A percentile compares a stretch with the other conserved stretches of the same genome.
Evolutionary conservation across 2,888 invertebrate genomes (phyloP).

Genomic region (Spisula solida): DNA sequence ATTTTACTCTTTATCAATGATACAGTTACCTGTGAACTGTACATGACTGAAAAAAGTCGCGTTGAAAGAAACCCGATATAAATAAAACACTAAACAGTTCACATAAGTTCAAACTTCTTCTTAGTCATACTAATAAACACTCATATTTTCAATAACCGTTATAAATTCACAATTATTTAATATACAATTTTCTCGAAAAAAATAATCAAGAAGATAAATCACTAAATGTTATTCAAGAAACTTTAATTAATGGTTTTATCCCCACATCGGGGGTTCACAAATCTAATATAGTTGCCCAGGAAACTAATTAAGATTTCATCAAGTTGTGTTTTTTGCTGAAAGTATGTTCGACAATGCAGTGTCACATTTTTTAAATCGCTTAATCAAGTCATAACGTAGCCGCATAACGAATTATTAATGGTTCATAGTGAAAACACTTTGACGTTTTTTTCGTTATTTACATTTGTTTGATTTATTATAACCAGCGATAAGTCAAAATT

Average conservation of each 20-base stretch:
- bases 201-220: not conserved
- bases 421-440: not conserved
- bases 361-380: conserved; percentile 16
- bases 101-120: not conserved
- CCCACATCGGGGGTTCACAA: not conserved
- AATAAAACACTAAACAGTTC: not conserved
- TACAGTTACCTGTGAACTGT: too few relatives aligned
- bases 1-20: too few relatives aligned
- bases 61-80: too few relatives aligned
- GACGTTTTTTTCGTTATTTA: not conserved
- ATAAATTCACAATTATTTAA: not conserved
- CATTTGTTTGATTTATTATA: conserved; percentile 7
- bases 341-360: not conserved
- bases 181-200: not conserved
- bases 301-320: conserved; percentile 14
- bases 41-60: too few relatives aligned
- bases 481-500: not conserved
- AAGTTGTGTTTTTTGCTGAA: not conserved
- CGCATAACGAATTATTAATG: not conserved
- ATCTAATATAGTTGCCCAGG: not conserved
- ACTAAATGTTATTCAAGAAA: not conserved
- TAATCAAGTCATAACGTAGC: not conserved
- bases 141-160: not conserved
- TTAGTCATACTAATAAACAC: not conserved
- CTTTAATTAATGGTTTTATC: not conserved